Base-by-base conservation (phyloP, 2,888 invertebrate species). In the Sarcophaga caerulescens region DNA sequence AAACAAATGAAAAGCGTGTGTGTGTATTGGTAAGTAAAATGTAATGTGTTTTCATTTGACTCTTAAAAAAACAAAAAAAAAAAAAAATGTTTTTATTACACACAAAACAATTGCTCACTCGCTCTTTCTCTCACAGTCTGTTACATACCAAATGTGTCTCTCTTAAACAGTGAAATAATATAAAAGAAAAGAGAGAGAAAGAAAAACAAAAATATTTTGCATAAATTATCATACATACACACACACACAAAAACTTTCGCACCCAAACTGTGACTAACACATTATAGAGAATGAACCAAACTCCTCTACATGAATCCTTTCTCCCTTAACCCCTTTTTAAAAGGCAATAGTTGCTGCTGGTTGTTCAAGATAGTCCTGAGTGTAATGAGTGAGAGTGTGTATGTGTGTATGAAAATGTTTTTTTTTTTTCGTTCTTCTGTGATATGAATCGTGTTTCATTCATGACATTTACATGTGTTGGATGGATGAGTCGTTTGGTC, bases 401-500 rank as follows among this genome's bases (percentile, higher is more conserved):
- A 44, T 62, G n/a, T 6, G 52, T 52, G 3, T 44, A 2, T 35
- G 35, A 35, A 35, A 10, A 35, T 35, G 65, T 35, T 35, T 35
- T 35, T 35, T 19, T 35, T 35, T 35, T 44, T 35, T 35, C 1
- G 73, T 10, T 63, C 57, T 71, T 83, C 69, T 84, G 25, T 66
- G 75, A 65, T 84, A 79, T 70, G 85, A 79, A 75, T 85, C 79
- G 82, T 76, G 78, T 79, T 82, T 79, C 85, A 82, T 82, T 85
- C 75, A 71, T 82, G 85, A 79, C 85, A 85, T 85, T 85, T 78
- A 81, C 81, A 85, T 85, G 78, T 81, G 78, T 85, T 81, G 74
- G 75, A 79, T 84, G 73, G 78, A 63, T 81, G 77, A 60, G 78
- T 77, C 65, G 74, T 68, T 81, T 73, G 81, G 21, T 75, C 60